Base-by-base conservation (phyloP, 2,113 vertebrate genomes). In the Oreochromis niloticus region DNA sequence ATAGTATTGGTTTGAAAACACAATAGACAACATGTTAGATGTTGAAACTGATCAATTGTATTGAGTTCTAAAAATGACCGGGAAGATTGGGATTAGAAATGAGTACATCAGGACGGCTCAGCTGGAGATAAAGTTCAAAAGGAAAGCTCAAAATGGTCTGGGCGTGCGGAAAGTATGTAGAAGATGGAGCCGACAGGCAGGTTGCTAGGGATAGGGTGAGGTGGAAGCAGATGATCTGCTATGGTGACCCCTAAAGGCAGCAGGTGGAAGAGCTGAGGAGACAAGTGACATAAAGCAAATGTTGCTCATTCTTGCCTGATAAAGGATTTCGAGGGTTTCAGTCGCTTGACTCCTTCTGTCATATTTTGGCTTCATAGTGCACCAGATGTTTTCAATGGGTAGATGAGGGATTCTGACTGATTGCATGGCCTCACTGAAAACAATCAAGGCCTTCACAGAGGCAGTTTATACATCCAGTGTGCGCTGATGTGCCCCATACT, bases 361-460 rank as follows among this genome's bases (percentile, higher is more conserved):
- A 39, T 66, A 39, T 39, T 66, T 39, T 66, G 27, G 22, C 41
- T 27, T 73, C 41, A 27, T 10, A 73, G 22, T 1, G 41, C 22
- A 73, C 68, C 41, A 71, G 12, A 43, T 71, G 66, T 71, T 71
- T 71, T 71, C 66, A 43, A 0, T 71, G 66, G 36, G 36, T 43
- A 71, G 66, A 43, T 43, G 12, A 71, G 7, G 12, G 66, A 43
- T 71, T 43, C 12, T 41, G 7, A 43, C n/a, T 71, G 66, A 71
- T 1, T 68, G 61, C 19, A 22, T 68, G 34, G 19, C 19, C 61
- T 22, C 34, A 3, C 34, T 68, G 61, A 39, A 68, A 39, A 68
- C 61, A 68, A 71, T 43, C 66, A 71, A 71, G 39, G 66, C 66
- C 39, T 43, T 24, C 66, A 24, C 39, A 71, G 66, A 71, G n/a